Evolutionary conservation across 2,113 vertebrate genomes (phyloP).

Genomic region (Pomatostomus ruficeps): DNA sequence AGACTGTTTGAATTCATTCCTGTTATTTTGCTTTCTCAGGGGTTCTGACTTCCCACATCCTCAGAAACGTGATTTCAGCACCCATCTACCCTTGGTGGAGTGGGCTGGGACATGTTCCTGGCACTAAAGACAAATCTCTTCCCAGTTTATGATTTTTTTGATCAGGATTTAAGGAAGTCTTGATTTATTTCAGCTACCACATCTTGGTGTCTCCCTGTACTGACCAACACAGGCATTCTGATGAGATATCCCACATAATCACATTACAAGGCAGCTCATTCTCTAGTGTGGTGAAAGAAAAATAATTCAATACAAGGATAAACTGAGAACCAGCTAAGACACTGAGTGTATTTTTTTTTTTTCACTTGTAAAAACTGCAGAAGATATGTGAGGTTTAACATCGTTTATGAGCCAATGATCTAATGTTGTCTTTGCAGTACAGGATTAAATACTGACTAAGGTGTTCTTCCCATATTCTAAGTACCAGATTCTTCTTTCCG

Average conservation of each 20-base stretch:
- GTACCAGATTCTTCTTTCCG: neutral
- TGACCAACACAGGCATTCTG: neutral
- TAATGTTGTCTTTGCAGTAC: neutral
- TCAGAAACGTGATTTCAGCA: neutral
- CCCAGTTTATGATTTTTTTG: neutral
- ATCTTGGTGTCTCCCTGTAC: rapidly evolving
- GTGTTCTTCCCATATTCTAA: neutral
- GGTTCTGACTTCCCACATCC: neutral
- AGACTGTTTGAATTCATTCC: neutral
- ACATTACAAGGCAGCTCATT: neutral
- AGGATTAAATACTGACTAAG: neutral
- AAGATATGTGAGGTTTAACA: neutral
- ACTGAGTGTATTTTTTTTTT: neutral
- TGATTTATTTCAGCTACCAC: neutral
- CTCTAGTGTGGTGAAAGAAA: neutral
- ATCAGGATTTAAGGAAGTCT: neutral
- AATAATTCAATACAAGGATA: neutral
- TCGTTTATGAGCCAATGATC: neutral
- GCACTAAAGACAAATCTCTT: neutral
- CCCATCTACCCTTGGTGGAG: rapidly evolving
- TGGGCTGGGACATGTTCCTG: neutral
- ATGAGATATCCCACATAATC: neutral
- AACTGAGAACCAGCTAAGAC: neutral
- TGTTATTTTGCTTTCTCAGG: neutral
- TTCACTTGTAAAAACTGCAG: neutral